Percentiles rank a stretch among this genome's conserved stretches.
Conservation (phyloP, 2,113 vertebrate species). For the Alouatta palliata region DNA sequence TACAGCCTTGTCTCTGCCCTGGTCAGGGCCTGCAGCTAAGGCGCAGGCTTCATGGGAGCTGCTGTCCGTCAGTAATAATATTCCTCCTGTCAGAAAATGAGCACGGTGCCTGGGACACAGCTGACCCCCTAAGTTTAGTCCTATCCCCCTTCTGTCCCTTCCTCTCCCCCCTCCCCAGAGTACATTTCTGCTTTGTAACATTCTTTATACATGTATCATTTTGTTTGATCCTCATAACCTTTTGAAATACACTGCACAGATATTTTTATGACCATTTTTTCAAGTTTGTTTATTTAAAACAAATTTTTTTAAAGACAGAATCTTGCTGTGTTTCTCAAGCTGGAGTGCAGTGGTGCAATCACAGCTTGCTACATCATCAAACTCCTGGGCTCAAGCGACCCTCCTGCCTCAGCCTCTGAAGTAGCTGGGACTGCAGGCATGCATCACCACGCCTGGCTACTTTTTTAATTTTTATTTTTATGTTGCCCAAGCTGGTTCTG, state of each 20-base stretch:
- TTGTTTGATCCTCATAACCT: slow-evolving; percentile 20
- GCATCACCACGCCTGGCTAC: no score
- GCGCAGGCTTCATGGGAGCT: not conserved
- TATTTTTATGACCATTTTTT: not conserved
- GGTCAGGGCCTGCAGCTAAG: not conserved
- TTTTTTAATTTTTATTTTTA: no score
- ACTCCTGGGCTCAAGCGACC: no score
- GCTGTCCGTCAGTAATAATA: not conserved
- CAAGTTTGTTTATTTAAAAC: no score
- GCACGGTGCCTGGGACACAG: not conserved
- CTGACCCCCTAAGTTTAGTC: not conserved
- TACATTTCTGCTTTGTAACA: not conserved
- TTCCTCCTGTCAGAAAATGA: not conserved
- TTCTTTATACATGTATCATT: not conserved
- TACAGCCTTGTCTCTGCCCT: not conserved
- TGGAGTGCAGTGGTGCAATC: no score
- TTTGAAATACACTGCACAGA: slow-evolving; percentile 4
- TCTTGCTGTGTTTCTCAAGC: no score
- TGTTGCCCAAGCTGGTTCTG: no score
- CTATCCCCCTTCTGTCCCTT: no score
- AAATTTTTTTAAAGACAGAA: no score
- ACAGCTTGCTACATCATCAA: no score
- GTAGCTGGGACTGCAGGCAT: no score
- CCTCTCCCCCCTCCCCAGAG: not conserved
- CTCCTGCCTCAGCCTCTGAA: no score